phyloP scores from a whole-genome alignment of 2,113 vertebrate genomes.

The Ictidomys tridecemlineatus region DNA sequence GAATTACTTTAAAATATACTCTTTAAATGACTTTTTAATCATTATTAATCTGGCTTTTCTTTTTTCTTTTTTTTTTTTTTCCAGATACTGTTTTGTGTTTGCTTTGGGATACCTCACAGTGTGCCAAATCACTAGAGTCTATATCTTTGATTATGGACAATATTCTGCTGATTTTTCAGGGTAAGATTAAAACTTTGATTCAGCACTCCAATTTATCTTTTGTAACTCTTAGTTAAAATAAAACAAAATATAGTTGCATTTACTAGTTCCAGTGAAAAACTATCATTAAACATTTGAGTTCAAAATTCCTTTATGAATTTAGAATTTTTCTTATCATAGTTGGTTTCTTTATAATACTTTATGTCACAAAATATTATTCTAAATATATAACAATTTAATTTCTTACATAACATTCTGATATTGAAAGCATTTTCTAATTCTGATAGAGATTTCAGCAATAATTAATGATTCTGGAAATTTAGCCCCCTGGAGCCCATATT shows the following conservation, averaged over 20 bases:
- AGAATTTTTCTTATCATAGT: background rate
- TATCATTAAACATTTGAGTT: background rate
- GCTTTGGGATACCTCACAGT: conserved; percentile 97
- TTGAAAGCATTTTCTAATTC: background rate
- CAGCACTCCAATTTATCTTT: background rate
- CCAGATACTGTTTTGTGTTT: conserved; percentile 97
- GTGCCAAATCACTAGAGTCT: conserved; percentile 98
- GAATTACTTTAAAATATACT: conserved; percentile 36
- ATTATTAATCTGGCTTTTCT: conserved; percentile 53
- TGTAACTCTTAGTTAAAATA: background rate
- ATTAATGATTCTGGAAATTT: background rate
- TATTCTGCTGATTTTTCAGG: conserved; percentile 99
- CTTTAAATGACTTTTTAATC: background rate
- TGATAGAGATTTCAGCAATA: background rate
- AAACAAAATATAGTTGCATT: background rate
- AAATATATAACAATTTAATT: background rate
- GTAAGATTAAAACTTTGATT: conserved; percentile 89
- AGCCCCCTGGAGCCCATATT: background rate
- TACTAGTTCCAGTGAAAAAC: background rate
- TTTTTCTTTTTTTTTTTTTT: conserved; percentile 81
- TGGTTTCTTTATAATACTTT: background rate
- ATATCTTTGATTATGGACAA: conserved; percentile 99
- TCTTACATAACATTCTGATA: background rate
- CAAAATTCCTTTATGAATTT: background rate
- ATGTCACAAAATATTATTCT: background rate